Conservation (phyloP, 2,113 vertebrate genomes). For the Brachyistius frenatus region DNA sequence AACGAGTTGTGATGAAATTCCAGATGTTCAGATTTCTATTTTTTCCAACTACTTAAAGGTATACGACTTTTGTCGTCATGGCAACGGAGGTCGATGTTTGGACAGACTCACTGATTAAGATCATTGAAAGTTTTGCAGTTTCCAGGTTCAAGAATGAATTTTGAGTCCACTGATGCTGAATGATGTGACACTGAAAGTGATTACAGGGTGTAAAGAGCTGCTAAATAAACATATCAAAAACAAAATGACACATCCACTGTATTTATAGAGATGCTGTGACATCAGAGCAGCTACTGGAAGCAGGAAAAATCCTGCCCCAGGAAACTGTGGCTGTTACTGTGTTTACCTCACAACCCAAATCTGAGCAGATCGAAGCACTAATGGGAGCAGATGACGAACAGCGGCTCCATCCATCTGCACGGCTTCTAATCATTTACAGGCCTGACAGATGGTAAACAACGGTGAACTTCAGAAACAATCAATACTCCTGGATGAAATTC, state of each 20-base stretch:
- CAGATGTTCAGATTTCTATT: too few species aligned
- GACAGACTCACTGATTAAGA: too few species aligned
- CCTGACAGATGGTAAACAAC: constrained; percentile 33
- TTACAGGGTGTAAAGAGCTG: too few species aligned
- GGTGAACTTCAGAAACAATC: constrained; percentile 32
- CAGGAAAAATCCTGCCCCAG: constrained; percentile 7
- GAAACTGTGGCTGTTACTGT: constrained; percentile 26
- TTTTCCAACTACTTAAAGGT: too few species aligned
- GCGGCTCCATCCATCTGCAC: neutral
- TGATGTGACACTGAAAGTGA: too few species aligned
- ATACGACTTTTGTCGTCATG: too few species aligned
- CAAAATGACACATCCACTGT: neutral
- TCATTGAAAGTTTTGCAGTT: too few species aligned
- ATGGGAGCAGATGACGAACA: constrained; percentile 43
- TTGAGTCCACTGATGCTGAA: too few species aligned
- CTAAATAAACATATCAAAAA: neutral
- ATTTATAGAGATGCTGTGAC: neutral
- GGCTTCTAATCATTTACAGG: constrained; percentile 4
- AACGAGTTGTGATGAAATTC: too few species aligned
- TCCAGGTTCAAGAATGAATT: too few species aligned
- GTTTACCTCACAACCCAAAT: constrained; percentile 44
- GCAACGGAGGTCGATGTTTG: too few species aligned
- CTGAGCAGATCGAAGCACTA: constrained; percentile 44
- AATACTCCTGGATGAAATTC: constrained; percentile 50
- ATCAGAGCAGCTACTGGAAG: constrained; percentile 25